Evolutionary conservation across 2,888 invertebrate genomes (phyloP).

Genomic region (Exocentrus adspersus): DNA sequence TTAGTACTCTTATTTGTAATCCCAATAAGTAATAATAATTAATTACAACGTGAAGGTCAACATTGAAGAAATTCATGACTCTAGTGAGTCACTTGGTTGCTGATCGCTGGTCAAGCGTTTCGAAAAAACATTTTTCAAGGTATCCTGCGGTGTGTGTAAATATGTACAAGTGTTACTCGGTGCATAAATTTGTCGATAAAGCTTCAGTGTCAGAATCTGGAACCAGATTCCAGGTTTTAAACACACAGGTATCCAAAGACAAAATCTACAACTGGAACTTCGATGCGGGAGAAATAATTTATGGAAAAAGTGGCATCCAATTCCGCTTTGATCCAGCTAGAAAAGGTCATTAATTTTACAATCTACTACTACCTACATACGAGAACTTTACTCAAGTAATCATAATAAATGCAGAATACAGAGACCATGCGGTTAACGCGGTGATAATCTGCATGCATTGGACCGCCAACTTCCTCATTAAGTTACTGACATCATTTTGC

Average conservation of each 20-base stretch:
- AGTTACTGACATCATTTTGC: too few relatives aligned
- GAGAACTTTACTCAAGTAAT: background rate
- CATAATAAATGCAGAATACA: background rate
- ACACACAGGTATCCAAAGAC: too few relatives aligned
- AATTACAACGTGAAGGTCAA: constrained; percentile 20
- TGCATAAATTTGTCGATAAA: too few relatives aligned
- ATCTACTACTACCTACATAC: too few relatives aligned
- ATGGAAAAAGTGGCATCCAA: too few relatives aligned
- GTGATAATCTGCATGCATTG: background rate
- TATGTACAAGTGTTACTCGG: background rate
- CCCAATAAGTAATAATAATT: constrained; percentile 16
- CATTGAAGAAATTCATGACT: constrained; percentile 16
- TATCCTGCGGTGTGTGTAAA: background rate
- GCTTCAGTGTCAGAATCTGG: too few relatives aligned
- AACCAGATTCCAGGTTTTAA: too few relatives aligned
- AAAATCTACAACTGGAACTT: too few relatives aligned
- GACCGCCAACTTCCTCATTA: constrained; percentile 14
- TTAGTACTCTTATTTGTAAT: constrained; percentile 10
- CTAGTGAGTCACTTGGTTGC: constrained; percentile 13
- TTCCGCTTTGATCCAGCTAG: too few relatives aligned
- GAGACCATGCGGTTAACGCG: background rate
- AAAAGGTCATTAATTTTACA: too few relatives aligned
- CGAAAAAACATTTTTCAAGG: constrained; percentile 9
- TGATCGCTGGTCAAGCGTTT: constrained; percentile 11
- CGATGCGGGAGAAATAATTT: too few relatives aligned